phyloP scores from a whole-genome alignment of 2,113 vertebrate genomes.

The Nansenia antarctica region DNA sequence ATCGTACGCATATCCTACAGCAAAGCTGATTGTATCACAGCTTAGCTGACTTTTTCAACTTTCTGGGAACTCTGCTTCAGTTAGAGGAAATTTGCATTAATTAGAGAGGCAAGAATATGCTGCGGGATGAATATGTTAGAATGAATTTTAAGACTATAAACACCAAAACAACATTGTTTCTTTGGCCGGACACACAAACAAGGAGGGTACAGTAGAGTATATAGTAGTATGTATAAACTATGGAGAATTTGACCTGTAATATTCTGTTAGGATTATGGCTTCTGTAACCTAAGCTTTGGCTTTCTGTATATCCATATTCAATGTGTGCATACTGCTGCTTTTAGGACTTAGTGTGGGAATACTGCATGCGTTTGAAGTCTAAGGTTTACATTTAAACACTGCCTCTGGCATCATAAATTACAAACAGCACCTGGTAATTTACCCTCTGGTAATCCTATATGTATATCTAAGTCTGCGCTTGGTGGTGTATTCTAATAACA shows the following conservation, averaged over 20 bases:
- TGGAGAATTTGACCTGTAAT: neutral
- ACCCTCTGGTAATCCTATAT: neutral
- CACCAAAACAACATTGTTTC: conserved; percentile 57
- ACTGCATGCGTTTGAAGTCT: neutral
- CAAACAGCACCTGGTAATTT: neutral
- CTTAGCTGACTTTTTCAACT: conserved; percentile 72
- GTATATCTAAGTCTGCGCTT: too few relatives aligned
- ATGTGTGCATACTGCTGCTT: neutral
- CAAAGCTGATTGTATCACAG: conserved; percentile 62
- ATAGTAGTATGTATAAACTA: conserved; percentile 9
- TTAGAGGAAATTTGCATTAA: conserved; percentile 74
- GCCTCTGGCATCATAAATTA: neutral
- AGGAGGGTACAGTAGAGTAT: neutral
- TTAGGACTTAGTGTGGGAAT: neutral
- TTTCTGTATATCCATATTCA: neutral
- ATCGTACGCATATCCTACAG: conserved; percentile 65
- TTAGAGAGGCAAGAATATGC: conserved; percentile 65
- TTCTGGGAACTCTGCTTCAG: conserved; percentile 63
- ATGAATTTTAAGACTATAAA: conserved; percentile 52
- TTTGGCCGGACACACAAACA: conserved; percentile 2
- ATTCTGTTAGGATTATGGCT: neutral
- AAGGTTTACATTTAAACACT: neutral
- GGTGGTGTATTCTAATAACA: neutral
- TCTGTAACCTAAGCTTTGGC: neutral
- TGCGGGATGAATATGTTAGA: conserved; percentile 64